Base-by-base conservation (phyloP, 2,888 invertebrate genomes). In the Tortrix viridana region DNA sequence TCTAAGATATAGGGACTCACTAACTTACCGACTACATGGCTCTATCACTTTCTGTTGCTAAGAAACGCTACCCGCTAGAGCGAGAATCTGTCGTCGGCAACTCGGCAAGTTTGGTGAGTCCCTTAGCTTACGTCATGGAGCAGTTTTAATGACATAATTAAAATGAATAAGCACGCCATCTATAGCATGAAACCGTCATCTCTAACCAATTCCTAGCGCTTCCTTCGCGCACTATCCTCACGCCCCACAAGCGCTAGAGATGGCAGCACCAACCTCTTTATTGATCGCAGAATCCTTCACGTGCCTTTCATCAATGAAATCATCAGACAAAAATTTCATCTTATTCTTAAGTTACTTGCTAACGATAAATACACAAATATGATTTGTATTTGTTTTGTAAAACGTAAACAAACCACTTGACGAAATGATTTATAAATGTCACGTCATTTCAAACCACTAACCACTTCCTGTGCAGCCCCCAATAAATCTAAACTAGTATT, bases 401-500 rank as follows among this genome's bases (percentile, higher is more conserved):
- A 38, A 38, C 12, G 52, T 38, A 50, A 56, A 50, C 56, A 56
- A 56, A 50, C 20, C 12, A 20, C 18, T 22, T 37, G 19, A 55
- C 14, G 41, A 14, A 4, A 20, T 22, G 18, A 16, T 43, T 23
- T 23, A 38, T 38, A n/a, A 57, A 56, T 14, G 50, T 16, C 23
- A 49, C 48, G 57, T 57, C 57, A 57, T 23, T 26, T 32, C 38
- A 46, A 49, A 41, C 47, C 47, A 47, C 22, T 14, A 38, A 38
- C 14, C 38, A 38, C 38, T 38, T 38, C 38, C 19, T 46, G 47
- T 23, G 16, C 38, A 20, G 18, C 41, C 56, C 23, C 19, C 7
- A 46, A 52, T 57, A 63, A 63, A 63, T 63, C 47, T 50, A 38
- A 59, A 44, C 52, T 50, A 57, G 44, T 44, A 46, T 56, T 43